Evolutionary conservation across 2,888 invertebrate genomes (phyloP), one percentile per base, ranked within the genome.

Genomic region (Folsomia manolachei): DNA sequence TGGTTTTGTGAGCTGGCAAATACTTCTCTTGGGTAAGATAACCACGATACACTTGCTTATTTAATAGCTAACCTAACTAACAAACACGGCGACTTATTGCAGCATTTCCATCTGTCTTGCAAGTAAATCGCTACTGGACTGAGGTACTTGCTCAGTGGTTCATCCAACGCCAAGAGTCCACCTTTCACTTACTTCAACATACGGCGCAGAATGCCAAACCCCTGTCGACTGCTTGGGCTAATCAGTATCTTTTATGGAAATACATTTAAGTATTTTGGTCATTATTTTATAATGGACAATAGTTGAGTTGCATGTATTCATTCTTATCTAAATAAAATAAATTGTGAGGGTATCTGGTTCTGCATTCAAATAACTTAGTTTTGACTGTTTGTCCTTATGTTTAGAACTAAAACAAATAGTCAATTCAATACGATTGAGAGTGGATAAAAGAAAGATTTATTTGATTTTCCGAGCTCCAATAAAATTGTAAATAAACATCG

Each of bases 161-260:
- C 27, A 67, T 75, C 18, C 75, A 75, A 39, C 69, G 78, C 25
- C 75, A 78, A 23, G 78, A 78, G 67, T 69, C 71, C 0, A 72
- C 75, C 1, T 75, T 74, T 23, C 72, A 76, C 52, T 52, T 78
- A 11, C 67, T 78, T 0, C 53, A 71, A 21, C 71, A 72, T n/a
- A 74, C 75, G 52, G 66, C 71, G 1, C 66, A 71, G 67, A 51
- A 73, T 23, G 63, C 71, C 1, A 76, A 78, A 66, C 78, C 78
- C 0, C 62, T 78, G 2, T 72, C 71, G n/a, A 73, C 76, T 23
- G 76, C 78, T 7, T 78, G 78, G 76, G 78, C 78, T 4, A 78
- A 78, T 62, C 78, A 78, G 23, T 78, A 76, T 26, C 53, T 78
- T 23, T 61, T 78, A 2, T 78, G 78, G 78, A 78, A 76, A 64